phyloP scores from a whole-genome alignment of 1,140 invertebrate genomes.

The Drusus annulatus region DNA sequence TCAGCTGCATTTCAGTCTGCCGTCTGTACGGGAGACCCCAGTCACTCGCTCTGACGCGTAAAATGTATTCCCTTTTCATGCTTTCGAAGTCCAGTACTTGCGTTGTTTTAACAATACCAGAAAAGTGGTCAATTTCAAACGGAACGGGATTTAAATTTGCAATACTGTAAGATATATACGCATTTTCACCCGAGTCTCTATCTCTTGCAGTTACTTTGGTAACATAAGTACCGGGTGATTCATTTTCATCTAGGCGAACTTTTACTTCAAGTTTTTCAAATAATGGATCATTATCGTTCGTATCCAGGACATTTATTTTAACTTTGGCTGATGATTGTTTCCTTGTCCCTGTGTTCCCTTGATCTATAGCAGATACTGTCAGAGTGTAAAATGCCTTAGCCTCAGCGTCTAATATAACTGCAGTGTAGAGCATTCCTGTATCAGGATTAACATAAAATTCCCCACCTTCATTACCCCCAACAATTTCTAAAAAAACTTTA shows the following conservation, averaged over 20 bases:
- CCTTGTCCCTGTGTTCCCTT: conserved; percentile 82
- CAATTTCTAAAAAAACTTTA: conserved; percentile 85
- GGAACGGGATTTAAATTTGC: conserved; percentile 87
- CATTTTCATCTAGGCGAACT: conserved; percentile 84
- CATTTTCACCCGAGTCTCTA: conserved; percentile 89
- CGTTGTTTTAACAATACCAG: conserved; percentile 85
- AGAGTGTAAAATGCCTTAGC: conserved; percentile 86
- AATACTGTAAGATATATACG: conserved; percentile 91
- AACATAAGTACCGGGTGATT: conserved; percentile 83
- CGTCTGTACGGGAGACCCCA: conserved; percentile 89
- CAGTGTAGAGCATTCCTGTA: conserved; percentile 88
- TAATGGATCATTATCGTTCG: conserved; percentile 89
- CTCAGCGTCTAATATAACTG: conserved; percentile 88
- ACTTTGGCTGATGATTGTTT: conserved; percentile 88
- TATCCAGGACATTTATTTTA: conserved; percentile 84
- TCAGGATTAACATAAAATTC: conserved; percentile 86
- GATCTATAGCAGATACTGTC: conserved; percentile 88
- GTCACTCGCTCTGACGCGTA: conserved; percentile 87
- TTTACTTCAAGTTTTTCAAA: conserved; percentile 79
- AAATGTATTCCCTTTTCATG: conserved; percentile 81
- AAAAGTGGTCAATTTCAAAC: conserved; percentile 93
- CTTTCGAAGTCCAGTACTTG: conserved; percentile 88
- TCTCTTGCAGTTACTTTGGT: conserved; percentile 85
- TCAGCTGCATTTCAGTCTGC: conserved; percentile 86
- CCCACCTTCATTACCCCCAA: conserved; percentile 87